A percentile compares a stretch with the other conserved stretches of the same genome.
These are phyloP conservation scores for Thalassoma bifasciatum DNA, from an alignment of 2,113 vertebrate species.

Conservation along the genomic window DNA sequence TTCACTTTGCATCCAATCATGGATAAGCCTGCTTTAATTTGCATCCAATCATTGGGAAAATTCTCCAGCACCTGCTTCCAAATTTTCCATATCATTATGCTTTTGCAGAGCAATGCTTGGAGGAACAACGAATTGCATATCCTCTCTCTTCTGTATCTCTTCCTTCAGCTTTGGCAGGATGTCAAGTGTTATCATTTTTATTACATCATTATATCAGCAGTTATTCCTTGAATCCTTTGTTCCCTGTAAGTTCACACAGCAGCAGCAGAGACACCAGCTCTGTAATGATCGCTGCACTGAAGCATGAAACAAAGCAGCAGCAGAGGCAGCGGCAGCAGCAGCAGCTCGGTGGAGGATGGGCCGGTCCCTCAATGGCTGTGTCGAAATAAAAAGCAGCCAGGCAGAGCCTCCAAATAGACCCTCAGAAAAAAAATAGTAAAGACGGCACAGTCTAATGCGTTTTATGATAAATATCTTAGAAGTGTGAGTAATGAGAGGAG, in stretches of 20 bases:
- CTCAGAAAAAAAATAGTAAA: slow-evolving; percentile 44
- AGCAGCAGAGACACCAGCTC: slow-evolving; percentile 62
- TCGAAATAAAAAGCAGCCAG: slow-evolving; percentile 79
- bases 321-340: slow-evolving; percentile 67
- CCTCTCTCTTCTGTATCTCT: not conserved
- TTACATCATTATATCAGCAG: slow-evolving; percentile 40
- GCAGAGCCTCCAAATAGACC: slow-evolving; percentile 71
- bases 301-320: slow-evolving; percentile 76
- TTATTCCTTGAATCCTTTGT: slow-evolving; percentile 55
- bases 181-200: slow-evolving; percentile 50
- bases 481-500: slow-evolving; percentile 72
- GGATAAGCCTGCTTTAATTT: slow-evolving; percentile 68
- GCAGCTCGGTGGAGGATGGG: slow-evolving; percentile 69
- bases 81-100: slow-evolving; percentile 73
- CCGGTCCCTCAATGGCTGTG: slow-evolving; percentile 56
- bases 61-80: slow-evolving; percentile 80
- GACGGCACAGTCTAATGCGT: slow-evolving; percentile 74
- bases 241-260: slow-evolving; percentile 65
- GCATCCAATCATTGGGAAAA: slow-evolving; percentile 69
- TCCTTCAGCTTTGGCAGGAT: slow-evolving; percentile 9
- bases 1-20: slow-evolving; percentile 12
- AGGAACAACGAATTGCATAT: slow-evolving; percentile 4
- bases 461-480: slow-evolving; percentile 81
- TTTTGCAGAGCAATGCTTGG: slow-evolving; percentile 38
- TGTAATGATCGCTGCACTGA: slow-evolving; percentile 76